These are phyloP conservation scores for Hippocampus kuda DNA, from an alignment of 2,797 vertebrate species.

Conservation along the genomic window DNA sequence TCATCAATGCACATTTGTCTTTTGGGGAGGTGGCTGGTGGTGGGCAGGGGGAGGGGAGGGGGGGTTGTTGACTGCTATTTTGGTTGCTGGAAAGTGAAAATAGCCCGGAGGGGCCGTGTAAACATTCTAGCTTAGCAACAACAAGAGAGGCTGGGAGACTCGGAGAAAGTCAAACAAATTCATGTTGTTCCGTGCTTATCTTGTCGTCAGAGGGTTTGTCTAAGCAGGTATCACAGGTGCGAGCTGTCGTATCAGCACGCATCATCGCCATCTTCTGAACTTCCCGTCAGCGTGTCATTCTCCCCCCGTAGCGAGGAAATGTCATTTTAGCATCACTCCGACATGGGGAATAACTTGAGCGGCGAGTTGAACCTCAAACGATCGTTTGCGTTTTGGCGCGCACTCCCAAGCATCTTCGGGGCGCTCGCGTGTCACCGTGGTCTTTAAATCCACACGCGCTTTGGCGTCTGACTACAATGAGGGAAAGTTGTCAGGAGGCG, in stretches of 20 bases:
- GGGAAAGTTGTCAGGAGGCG: constrained; percentile 49
- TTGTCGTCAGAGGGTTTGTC: constrained; percentile 61
- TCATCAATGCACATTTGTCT: constrained; percentile 58
- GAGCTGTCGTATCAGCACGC: constrained; percentile 57
- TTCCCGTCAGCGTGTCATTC: constrained; percentile 53
- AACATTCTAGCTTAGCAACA: constrained; percentile 53
- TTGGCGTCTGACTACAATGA: constrained; percentile 65
- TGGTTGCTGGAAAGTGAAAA: constrained; percentile 53
- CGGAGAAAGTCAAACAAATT: constrained; percentile 48
- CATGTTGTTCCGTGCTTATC: constrained; percentile 52
- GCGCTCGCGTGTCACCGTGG: constrained; percentile 31
- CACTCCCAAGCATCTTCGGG: constrained; percentile 46
- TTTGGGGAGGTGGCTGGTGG: constrained; percentile 49
- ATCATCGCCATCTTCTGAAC: constrained; percentile 53
- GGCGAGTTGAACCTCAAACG: constrained; percentile 45
- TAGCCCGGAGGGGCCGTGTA: constrained; percentile 50
- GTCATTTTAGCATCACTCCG: constrained; percentile 50
- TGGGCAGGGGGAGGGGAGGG: neutral
- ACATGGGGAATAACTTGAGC: constrained; percentile 51
- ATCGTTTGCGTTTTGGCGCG: constrained; percentile 44
- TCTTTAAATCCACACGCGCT: constrained; percentile 35
- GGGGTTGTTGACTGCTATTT: constrained; percentile 58
- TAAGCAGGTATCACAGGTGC: constrained; percentile 65
- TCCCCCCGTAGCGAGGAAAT: constrained; percentile 34
- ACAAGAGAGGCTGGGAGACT: constrained; percentile 44